These are phyloP conservation scores for Whitmania pigra DNA, from an alignment of 1,140 invertebrate species.

Conservation along the genomic window DNA sequence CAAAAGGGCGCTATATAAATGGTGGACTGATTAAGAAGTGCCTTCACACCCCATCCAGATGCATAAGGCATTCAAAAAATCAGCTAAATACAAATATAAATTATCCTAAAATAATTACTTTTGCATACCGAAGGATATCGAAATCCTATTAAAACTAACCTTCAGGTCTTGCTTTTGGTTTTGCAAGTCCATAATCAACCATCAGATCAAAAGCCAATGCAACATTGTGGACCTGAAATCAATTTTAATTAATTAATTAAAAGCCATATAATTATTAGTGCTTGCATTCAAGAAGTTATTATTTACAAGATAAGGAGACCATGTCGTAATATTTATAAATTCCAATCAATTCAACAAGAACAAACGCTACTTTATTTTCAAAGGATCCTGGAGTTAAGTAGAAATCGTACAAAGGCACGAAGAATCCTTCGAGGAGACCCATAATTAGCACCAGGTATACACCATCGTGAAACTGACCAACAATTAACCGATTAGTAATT, in stretches of 20 bases:
- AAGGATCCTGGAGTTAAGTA: constrained; percentile 65
- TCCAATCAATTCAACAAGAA: background rate
- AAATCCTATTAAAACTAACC: constrained; percentile 46
- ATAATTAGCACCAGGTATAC: constrained; percentile 87
- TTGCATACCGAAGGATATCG: no score
- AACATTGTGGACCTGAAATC: constrained; percentile 80
- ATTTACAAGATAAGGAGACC: no score
- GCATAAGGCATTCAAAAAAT: no score
- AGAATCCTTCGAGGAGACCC: constrained; percentile 91
- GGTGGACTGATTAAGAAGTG: no score
- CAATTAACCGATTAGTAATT: constrained; percentile 15
- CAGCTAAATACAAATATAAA: no score
- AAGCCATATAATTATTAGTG: constrained; percentile 16
- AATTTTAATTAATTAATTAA: constrained; percentile 20
- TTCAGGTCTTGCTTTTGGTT: constrained; percentile 88
- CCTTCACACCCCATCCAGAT: no score
- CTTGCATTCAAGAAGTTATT: constrained; percentile 4
- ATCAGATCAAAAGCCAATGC: constrained; percentile 91
- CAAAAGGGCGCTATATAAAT: no score
- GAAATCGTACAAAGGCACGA: constrained; percentile 90
- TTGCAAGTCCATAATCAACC: constrained; percentile 88
- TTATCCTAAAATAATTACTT: background rate
- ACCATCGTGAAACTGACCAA: constrained; percentile 73
- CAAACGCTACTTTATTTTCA: constrained; percentile 40
- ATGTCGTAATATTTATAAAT: background rate